Evolutionary conservation across 2,113 vertebrate species (phyloP).

Genomic region (Erythrocercus mccallii): DNA sequence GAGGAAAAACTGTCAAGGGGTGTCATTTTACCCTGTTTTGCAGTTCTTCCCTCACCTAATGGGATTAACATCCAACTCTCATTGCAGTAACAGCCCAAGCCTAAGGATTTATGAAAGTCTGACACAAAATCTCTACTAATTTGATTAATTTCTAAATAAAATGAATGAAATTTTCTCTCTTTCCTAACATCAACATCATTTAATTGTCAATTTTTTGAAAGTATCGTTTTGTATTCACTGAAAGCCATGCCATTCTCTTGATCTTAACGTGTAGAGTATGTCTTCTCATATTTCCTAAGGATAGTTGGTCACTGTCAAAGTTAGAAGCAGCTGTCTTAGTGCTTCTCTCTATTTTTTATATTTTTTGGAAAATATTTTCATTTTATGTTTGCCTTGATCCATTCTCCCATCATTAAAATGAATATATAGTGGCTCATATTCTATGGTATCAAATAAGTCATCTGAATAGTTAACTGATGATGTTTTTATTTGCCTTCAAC

Average conservation of each 20-base stretch:
- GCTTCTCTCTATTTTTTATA: neutral
- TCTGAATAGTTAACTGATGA: neutral
- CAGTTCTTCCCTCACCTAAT: neutral
- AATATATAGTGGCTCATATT: neutral
- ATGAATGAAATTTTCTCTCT: neutral
- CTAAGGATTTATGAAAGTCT: neutral
- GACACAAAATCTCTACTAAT: neutral
- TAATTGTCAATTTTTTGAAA: neutral
- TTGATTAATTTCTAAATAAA: neutral
- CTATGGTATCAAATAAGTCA: neutral
- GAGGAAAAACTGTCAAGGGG: neutral
- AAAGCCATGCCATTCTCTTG: neutral
- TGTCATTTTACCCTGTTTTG: neutral
- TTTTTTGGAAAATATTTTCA: conserved; percentile 5
- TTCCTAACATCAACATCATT: neutral
- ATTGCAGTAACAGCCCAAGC: neutral
- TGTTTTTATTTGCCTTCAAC: neutral
- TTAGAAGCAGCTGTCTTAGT: neutral
- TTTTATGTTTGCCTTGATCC: neutral
- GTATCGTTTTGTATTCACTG: neutral
- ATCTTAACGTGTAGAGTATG: neutral
- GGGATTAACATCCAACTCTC: neutral
- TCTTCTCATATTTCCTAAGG: neutral
- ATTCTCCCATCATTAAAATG: neutral
- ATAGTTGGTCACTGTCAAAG: neutral